These are phyloP conservation scores for Dendrophyllia cribrosa DNA, from an alignment of 64 coral and sea anemone species.

Conservation along the genomic window DNA sequence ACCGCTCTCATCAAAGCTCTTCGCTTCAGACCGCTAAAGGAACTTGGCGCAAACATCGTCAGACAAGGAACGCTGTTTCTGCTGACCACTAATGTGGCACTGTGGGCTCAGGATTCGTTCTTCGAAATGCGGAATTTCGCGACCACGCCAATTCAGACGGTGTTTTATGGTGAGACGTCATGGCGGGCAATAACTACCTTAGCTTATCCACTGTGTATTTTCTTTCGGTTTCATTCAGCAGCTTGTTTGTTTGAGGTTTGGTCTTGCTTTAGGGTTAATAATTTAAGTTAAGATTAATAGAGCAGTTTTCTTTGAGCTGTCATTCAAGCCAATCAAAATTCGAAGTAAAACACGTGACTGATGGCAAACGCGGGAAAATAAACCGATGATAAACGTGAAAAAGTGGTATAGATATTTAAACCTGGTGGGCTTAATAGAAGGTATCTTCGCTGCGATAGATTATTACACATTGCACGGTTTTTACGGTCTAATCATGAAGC, in stretches of 20 bases:
- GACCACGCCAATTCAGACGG: constrained; percentile 88
- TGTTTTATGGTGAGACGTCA: constrained; percentile 94
- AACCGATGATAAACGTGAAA: too few species aligned
- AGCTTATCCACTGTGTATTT: constrained; percentile 94
- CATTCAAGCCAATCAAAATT: not conserved
- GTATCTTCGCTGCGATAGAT: not conserved
- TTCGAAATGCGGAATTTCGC: constrained; percentile 90
- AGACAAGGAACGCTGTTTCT: constrained; percentile 93
- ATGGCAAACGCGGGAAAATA: too few species aligned
- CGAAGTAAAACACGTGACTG: not conserved
- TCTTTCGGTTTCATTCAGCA: constrained; percentile 98
- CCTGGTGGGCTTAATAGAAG: not conserved
- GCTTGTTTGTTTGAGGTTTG: constrained; percentile 97
- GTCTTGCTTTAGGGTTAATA: constrained; percentile 87
- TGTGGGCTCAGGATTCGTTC: constrained; percentile 97
- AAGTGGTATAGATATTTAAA: not conserved
- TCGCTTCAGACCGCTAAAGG: constrained; percentile 85
- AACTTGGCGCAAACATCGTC: constrained; percentile 92
- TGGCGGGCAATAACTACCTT: constrained; percentile 93
- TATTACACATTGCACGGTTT: not conserved
- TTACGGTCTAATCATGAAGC: not conserved
- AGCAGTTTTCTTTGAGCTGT: not conserved
- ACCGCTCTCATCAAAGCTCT: constrained; percentile 95
- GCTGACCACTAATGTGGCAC: constrained; percentile 88
- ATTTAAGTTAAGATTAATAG: not conserved